Conservation (phyloP, 2,113 vertebrate genomes). For the Pteropus alecto region DNA sequence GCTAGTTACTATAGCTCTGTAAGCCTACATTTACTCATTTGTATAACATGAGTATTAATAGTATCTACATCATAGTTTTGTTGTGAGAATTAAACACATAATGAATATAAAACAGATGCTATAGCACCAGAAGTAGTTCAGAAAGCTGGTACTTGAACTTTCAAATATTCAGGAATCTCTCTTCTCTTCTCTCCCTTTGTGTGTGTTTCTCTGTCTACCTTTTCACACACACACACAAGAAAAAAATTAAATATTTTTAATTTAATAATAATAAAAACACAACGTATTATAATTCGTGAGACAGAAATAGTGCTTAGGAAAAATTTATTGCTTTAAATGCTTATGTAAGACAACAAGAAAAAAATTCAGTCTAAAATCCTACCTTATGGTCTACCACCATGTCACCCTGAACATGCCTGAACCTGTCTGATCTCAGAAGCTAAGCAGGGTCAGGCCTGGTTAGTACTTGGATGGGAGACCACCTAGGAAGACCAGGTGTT, state of each 20-base stretch:
- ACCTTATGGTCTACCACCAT: too few species aligned
- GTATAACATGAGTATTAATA: neutral
- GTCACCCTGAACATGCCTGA: too few species aligned
- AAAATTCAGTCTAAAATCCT: neutral
- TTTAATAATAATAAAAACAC: neutral
- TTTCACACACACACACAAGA: neutral
- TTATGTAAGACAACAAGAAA: neutral
- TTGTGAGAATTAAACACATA: neutral
- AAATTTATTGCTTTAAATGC: neutral
- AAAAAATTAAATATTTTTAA: neutral
- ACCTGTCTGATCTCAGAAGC: too few species aligned
- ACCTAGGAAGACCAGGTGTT: too few species aligned
- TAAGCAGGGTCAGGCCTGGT: too few species aligned
- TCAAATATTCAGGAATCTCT: neutral
- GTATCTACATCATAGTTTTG: neutral
- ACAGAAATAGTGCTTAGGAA: neutral
- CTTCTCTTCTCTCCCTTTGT: neutral
- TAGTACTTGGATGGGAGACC: too few species aligned
- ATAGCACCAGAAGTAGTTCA: neutral
- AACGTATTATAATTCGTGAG: neutral
- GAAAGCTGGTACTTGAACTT: neutral
- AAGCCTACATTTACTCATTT: neutral
- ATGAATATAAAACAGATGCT: neutral
- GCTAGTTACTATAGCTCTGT: neutral
- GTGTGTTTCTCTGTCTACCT: neutral